A percentile compares a stretch with the other conserved stretches of the same genome.
Evolutionary conservation across 2,113 vertebrate species (phyloP).

Genomic region (Eretmochelys imbricata): DNA sequence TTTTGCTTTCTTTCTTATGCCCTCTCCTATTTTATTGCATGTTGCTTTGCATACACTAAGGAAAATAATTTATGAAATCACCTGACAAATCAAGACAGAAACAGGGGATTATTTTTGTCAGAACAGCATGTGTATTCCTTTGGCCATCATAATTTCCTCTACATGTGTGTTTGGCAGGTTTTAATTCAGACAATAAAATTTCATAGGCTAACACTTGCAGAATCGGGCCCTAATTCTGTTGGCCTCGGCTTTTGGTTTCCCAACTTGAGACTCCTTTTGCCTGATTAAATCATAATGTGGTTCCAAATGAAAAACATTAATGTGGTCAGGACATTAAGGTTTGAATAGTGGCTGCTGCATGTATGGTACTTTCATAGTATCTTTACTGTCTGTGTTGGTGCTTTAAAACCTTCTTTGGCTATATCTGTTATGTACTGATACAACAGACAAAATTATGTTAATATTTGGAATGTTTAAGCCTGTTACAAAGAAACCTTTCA

Average conservation of each 20-base stretch:
- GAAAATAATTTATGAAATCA: not conserved
- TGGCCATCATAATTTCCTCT: not conserved
- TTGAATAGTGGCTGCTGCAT: not conserved
- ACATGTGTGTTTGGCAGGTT: not conserved
- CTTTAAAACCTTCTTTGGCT: not conserved
- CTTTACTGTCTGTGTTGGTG: not conserved
- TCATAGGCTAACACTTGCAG: not conserved
- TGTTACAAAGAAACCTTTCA: not conserved
- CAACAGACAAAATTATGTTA: not conserved
- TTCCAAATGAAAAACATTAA: fast-evolving
- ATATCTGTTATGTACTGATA: not conserved
- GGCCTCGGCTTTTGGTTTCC: not conserved
- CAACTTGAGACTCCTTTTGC: not conserved
- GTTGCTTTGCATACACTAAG: not conserved
- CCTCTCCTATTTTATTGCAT: not conserved
- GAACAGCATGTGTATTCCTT: not conserved
- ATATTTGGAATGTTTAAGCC: fast-evolving
- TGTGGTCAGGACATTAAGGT: fast-evolving
- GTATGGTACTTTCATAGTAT: not conserved
- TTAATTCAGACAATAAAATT: not conserved
- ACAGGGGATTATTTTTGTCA: not conserved
- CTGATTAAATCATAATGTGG: not conserved
- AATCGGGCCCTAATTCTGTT: not conserved
- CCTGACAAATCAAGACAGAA: not conserved
- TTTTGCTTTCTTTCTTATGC: not conserved